A percentile compares a stretch with the other conserved stretches of the same genome.
phyloP scores from a whole-genome alignment of 2,888 invertebrate species.

The Sinotaia quadrata region DNA sequence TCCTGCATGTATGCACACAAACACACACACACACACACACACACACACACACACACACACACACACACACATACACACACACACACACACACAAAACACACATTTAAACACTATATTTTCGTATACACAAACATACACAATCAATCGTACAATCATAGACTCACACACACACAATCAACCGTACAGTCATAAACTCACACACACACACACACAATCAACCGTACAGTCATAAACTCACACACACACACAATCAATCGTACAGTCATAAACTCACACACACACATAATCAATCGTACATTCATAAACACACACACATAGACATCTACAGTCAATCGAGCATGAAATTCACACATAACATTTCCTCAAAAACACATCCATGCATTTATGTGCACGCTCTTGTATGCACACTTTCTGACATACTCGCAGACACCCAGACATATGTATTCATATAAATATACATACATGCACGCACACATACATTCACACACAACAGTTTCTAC shows the following conservation, averaged over 20 bases:
- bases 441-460: not conserved
- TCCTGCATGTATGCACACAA: too few relatives aligned
- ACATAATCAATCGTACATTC: not conserved
- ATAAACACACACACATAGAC: not conserved
- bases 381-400: not conserved
- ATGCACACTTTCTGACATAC: not conserved
- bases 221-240: not conserved
- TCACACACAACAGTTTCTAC: too few relatives aligned
- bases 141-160: not conserved
- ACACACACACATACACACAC: not conserved
- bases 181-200: not conserved
- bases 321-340: not conserved
- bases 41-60: not conserved
- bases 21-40: not conserved
- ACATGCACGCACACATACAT: not conserved
- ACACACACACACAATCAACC: not conserved
- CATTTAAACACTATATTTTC: not conserved
- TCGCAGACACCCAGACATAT: not conserved
- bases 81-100: too few relatives aligned
- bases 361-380: not conserved
- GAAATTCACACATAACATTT: not conserved
- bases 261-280: constrained; percentile 1
- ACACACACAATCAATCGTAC: not conserved
- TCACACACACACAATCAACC: not conserved
- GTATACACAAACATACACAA: not conserved